Evolutionary conservation across 2,888 invertebrate species (phyloP).

Genomic region (Chirona hameri): DNA sequence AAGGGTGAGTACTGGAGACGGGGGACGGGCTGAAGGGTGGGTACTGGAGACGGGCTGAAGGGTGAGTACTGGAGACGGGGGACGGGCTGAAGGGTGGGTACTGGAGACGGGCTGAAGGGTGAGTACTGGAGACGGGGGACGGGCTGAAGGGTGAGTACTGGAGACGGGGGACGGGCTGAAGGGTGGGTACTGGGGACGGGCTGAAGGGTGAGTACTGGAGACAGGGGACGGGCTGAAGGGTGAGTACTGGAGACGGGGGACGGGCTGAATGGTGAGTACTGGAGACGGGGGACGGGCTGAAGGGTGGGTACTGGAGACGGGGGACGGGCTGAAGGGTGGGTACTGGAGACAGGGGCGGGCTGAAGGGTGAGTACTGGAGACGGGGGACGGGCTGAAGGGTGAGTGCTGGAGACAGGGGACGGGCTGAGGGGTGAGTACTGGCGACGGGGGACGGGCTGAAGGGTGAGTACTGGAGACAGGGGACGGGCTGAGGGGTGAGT

Average conservation of each 20-base stretch:
- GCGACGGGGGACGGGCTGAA: no score
- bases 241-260: slow-evolving; percentile 38
- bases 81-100: no score
- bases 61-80: slow-evolving; percentile 48
- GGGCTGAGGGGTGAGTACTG: slow-evolving; percentile 68
- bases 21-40: no score
- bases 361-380: slow-evolving; percentile 60
- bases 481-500: slow-evolving; percentile 77
- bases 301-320: slow-evolving; percentile 53
- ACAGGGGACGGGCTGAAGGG: slow-evolving; percentile 90
- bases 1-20: slow-evolving; percentile 56
- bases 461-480: no score
- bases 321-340: no score
- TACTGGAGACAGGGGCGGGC: slow-evolving; percentile 91
- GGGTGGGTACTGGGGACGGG: slow-evolving; percentile 49
- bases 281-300: slow-evolving; percentile 92
- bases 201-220: no score
- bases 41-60: no score
- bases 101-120: slow-evolving; percentile 86
- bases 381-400: no score
- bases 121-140: slow-evolving; percentile 25
- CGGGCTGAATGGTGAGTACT: no score
- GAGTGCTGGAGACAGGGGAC: no score
- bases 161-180: slow-evolving; percentile 93
- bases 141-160: no score